Evolutionary conservation across 2,888 invertebrate species (phyloP).

Genomic region (Caenorhabditis sp.): DNA sequence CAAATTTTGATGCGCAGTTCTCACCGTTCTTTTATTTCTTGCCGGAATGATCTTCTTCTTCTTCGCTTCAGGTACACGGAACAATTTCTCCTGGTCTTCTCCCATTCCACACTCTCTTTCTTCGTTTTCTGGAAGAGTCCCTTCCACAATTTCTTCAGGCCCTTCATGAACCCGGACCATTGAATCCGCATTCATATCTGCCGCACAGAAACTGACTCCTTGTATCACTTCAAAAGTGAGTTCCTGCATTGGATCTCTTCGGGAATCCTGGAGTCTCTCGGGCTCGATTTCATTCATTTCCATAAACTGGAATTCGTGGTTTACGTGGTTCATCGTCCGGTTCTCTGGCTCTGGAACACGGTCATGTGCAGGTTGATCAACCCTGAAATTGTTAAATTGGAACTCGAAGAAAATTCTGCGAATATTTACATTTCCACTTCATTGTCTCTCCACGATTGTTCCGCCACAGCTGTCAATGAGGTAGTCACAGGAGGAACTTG

Average conservation of each 20-base stretch:
- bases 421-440: constrained; percentile 15
- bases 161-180: not conserved
- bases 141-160: not conserved
- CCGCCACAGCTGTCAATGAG: constrained; percentile 5
- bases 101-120: not conserved
- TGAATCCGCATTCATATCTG: not conserved
- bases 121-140: not conserved
- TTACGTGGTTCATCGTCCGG: not conserved
- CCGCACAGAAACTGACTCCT: constrained; percentile 7
- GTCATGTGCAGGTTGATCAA: constrained; percentile 7
- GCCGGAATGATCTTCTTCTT: constrained; percentile 13
- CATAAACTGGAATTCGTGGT: not conserved
- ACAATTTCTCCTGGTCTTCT: constrained; percentile 17
- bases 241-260: not conserved
- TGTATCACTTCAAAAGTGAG: constrained; percentile 6
- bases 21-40: constrained; percentile 32
- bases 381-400: not conserved
- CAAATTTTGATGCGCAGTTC: too few species aligned
- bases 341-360: not conserved
- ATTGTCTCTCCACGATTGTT: constrained; percentile 35
- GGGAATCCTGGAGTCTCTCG: not conserved
- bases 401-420: not conserved
- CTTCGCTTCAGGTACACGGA: constrained; percentile 28
- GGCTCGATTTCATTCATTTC: not conserved
- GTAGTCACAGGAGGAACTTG: constrained; percentile 13